These are phyloP conservation scores for Meloidogyne chitwoodi DNA, from an alignment of 1,140 invertebrate genomes.

Conservation along the genomic window DNA sequence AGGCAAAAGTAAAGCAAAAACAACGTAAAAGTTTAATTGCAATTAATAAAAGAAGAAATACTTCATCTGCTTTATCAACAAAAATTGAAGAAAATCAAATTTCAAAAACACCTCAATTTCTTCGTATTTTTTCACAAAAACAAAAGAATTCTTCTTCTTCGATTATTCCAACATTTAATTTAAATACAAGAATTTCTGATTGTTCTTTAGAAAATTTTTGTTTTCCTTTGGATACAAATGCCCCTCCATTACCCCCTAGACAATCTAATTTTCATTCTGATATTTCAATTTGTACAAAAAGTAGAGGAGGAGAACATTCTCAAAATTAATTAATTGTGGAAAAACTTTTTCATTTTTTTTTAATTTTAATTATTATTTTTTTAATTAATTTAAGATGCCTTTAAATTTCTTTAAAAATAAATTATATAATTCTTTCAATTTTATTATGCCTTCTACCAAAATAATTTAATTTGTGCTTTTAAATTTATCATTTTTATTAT, in stretches of 20 bases:
- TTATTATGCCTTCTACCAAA: too few relatives aligned
- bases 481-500: too few relatives aligned
- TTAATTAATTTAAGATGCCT: too few relatives aligned
- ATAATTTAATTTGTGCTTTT: too few relatives aligned
- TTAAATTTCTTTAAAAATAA: too few relatives aligned
- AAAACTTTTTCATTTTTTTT: too few relatives aligned
- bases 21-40: conserved; percentile 5
- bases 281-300: background rate
- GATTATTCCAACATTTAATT: background rate
- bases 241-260: conserved; percentile 9
- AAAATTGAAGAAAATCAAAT: background rate
- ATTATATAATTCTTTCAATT: too few relatives aligned
- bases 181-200: background rate
- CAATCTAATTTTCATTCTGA: conserved; percentile 10
- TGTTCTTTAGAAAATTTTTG: background rate
- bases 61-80: background rate
- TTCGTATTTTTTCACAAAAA: background rate
- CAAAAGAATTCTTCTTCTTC: background rate
- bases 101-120: background rate
- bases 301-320: background rate
- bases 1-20: conserved; percentile 1
- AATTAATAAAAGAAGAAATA: background rate
- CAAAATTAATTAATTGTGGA: too few relatives aligned
- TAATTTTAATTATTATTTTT: too few relatives aligned
- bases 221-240: background rate